Evolutionary conservation across 2,113 vertebrate species (phyloP).

Genomic region (Apaloderma vittatum): DNA sequence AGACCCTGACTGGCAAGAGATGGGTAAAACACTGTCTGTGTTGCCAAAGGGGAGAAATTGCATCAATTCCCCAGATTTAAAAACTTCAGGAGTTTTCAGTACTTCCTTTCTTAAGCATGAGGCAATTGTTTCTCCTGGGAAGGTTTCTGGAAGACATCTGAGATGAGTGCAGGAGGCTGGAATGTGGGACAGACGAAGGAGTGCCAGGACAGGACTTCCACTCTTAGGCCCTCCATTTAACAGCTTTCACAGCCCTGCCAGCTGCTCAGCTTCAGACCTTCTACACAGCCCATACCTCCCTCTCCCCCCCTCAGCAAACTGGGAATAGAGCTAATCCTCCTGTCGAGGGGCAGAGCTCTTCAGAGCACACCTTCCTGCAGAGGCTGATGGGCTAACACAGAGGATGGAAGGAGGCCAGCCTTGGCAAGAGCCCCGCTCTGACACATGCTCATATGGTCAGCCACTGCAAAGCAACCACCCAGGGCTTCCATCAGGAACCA

Average conservation of each 20-base stretch:
- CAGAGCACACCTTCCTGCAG: background rate
- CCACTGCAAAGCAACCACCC: background rate
- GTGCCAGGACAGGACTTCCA: constrained; percentile 22
- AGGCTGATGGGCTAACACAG: background rate
- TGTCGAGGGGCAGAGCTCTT: background rate
- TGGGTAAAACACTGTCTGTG: constrained; percentile 3
- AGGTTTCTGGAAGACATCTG: constrained; percentile 70
- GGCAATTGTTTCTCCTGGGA: constrained; percentile 79
- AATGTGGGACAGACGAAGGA: constrained; percentile 65
- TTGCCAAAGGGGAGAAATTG: constrained; percentile 56
- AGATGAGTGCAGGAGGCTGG: constrained; percentile 72
- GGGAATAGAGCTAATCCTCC: background rate
- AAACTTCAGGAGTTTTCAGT: constrained; percentile 43
- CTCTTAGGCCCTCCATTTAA: constrained; percentile 2
- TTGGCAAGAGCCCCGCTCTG: background rate
- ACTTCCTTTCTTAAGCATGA: constrained; percentile 64
- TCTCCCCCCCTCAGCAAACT: background rate
- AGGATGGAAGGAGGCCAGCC: background rate
- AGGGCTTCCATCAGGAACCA: background rate
- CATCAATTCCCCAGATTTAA: constrained; percentile 44
- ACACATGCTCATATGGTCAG: constrained; percentile 18
- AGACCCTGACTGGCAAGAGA: constrained; percentile 7
- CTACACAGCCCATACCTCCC: too few relatives aligned
- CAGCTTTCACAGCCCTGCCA: background rate
- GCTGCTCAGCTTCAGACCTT: background rate